These are phyloP conservation scores for Hermetia illucens DNA, from an alignment of 1,140 invertebrate genomes.

Conservation along the genomic window DNA sequence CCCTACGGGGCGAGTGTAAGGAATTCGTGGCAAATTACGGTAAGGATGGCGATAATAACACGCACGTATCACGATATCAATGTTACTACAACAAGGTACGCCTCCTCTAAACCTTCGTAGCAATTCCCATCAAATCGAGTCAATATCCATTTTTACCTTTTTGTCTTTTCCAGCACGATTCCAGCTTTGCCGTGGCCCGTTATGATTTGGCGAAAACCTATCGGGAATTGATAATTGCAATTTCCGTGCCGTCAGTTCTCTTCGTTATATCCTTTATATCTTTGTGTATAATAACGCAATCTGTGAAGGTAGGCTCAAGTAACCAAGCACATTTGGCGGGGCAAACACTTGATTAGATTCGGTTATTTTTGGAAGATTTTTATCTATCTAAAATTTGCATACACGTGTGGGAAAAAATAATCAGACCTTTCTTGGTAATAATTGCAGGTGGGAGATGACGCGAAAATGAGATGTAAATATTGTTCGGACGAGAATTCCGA, in stretches of 20 bases:
- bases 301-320: slow-evolving; percentile 24
- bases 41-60: slow-evolving; percentile 73
- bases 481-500: slow-evolving; percentile 34
- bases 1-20: slow-evolving; percentile 70
- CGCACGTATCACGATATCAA: slow-evolving; percentile 73
- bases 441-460: slow-evolving; percentile 55
- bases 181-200: slow-evolving; percentile 35
- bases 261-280: slow-evolving; percentile 73
- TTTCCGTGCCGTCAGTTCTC: slow-evolving; percentile 64
- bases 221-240: slow-evolving; percentile 64
- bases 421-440: slow-evolving; percentile 57
- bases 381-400: too few relatives aligned
- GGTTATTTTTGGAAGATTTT: too few relatives aligned
- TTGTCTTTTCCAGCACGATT: slow-evolving; percentile 30
- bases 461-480: slow-evolving; percentile 74
- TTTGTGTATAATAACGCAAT: slow-evolving; percentile 29
- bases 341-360: too few relatives aligned
- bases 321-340: too few relatives aligned
- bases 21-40: slow-evolving; percentile 69
- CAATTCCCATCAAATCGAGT: too few relatives aligned
- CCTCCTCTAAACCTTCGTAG: too few relatives aligned
- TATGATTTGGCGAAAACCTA: slow-evolving; percentile 66
- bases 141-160: too few relatives aligned
- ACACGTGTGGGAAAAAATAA: too few relatives aligned
- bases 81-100: slow-evolving; percentile 49